phyloP scores from a whole-genome alignment of 2,888 invertebrate species.

The Drosophila atripex region DNA sequence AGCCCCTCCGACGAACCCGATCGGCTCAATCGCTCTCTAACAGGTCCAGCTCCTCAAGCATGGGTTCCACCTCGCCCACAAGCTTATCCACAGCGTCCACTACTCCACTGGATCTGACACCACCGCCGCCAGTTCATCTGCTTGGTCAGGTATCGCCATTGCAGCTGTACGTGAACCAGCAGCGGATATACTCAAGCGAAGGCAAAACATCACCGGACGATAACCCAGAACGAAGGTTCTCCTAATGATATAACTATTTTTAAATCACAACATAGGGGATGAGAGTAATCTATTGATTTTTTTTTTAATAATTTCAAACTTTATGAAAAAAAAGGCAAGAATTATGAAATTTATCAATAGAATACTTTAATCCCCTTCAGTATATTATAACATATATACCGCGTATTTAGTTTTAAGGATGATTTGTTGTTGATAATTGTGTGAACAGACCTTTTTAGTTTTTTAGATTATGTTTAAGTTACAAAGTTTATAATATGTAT shows the following conservation, averaged over 20 bases:
- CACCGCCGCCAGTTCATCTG: slow-evolving; percentile 44
- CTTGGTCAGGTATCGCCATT: slow-evolving; percentile 41
- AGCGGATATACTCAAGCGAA: slow-evolving; percentile 37
- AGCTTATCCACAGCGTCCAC: slow-evolving; percentile 60
- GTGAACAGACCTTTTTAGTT: slow-evolving; percentile 10
- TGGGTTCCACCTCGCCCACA: slow-evolving; percentile 54
- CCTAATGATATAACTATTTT: slow-evolving; percentile 44
- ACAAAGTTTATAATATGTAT: slow-evolving; percentile 17
- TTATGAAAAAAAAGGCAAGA: neutral
- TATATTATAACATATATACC: slow-evolving; percentile 7
- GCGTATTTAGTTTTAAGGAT: slow-evolving; percentile 16
- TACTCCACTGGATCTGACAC: slow-evolving; percentile 61
- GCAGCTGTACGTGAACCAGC: slow-evolving; percentile 52
- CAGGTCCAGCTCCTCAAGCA: slow-evolving; percentile 60
- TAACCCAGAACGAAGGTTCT: slow-evolving; percentile 43
- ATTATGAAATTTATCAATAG: neutral
- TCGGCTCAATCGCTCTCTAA: slow-evolving; percentile 65
- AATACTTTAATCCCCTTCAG: neutral
- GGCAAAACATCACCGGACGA: slow-evolving; percentile 44
- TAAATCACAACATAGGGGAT: neutral
- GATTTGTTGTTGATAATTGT: slow-evolving; percentile 26
- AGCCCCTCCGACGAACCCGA: slow-evolving; percentile 58
- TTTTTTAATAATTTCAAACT: neutral
- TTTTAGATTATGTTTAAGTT: slow-evolving; percentile 15
- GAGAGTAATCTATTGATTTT: neutral